Base-by-base conservation (phyloP, 2,113 vertebrate genomes). In the Sturnus vulgaris region DNA sequence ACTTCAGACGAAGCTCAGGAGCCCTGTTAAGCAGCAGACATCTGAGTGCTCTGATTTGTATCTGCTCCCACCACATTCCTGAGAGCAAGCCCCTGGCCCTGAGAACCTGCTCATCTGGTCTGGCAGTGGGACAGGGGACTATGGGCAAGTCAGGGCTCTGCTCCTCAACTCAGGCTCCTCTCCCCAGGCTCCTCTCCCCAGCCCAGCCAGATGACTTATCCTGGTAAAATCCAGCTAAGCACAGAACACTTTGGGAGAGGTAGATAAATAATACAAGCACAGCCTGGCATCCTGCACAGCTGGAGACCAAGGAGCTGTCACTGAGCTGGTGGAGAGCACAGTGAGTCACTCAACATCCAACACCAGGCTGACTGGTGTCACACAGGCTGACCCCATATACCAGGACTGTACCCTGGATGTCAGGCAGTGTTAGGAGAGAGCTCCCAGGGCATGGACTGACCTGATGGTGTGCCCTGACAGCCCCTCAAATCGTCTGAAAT, bases 11-110 rank as follows among this genome's bases (percentile, higher is more conserved):
- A 76, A 50, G 68, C 47, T 88, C 4, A 3, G 0, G 0, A 90
- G 79, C 35, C 28, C 81, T 66, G 49, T 68, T 68, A 84, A 89
- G 53, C 77, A 37, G 21, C 0, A 0, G 63, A 78, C 28, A 60
- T 64, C 46, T 57, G 61, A 86, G 65, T 0, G 1, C 75, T 68
- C 60, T 0, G 77, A 49, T 89, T 75, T 64, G 1, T 64, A 35
- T 55, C 86, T 37, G 56, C 31, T 90, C 57, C 79, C 22, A 24
- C n/a, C 5, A 0, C 18, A 7, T 2, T 28, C 33, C 1, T 2
- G 40, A 64, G 40, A 56, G 11, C 0, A 0, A 73, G 31, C 4
- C 1, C 17, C 52, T 75, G 11, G 3, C 28, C 15, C 72, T 7
- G 8, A 5, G 4, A 53, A 44, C 16, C 17, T 0, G 1, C 35